These are phyloP conservation scores for Lamproptera curius DNA, from an alignment of 2,888 invertebrate species.

Conservation along the genomic window DNA sequence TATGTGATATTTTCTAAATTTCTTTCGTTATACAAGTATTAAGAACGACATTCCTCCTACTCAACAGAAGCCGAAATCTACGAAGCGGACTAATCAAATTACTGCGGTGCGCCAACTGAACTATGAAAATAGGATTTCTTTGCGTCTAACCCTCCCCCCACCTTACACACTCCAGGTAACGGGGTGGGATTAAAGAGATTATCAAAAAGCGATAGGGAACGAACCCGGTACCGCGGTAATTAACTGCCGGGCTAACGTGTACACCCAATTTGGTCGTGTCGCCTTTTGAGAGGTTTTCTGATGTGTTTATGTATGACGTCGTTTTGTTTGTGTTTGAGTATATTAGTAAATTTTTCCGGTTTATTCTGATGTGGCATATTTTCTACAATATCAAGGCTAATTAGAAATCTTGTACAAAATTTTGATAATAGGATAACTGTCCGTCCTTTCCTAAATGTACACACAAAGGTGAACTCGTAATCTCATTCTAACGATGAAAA, in stretches of 20 bases:
- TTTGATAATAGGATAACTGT: too few species aligned
- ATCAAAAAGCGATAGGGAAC: slow-evolving; percentile 56
- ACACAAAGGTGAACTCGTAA: too few species aligned
- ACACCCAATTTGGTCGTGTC: not conserved
- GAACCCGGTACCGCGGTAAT: slow-evolving; percentile 25
- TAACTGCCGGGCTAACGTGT: slow-evolving; percentile 13
- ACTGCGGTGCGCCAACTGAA: slow-evolving; percentile 70
- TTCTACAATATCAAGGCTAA: too few species aligned
- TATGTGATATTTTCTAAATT: too few species aligned
- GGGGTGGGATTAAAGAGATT: slow-evolving; percentile 66
- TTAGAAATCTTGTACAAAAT: too few species aligned
- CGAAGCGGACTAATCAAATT: slow-evolving; percentile 71
- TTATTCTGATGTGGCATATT: too few species aligned
- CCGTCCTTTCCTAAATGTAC: too few species aligned
- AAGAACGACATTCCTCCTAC: slow-evolving; percentile 33
- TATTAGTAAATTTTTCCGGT: too few species aligned
- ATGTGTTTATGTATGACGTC: too few species aligned
- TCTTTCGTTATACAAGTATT: too few species aligned
- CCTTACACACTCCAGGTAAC: slow-evolving; percentile 42
- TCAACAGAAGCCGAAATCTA: slow-evolving; percentile 65
- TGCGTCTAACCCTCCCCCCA: slow-evolving; percentile 37
- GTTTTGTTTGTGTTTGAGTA: too few species aligned
- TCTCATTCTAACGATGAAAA: too few species aligned
- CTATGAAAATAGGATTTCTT: slow-evolving; percentile 78
- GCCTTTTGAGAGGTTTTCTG: not conserved